Conservation (phyloP, 1,140 invertebrate species). For the Dreissena rostriformis region DNA sequence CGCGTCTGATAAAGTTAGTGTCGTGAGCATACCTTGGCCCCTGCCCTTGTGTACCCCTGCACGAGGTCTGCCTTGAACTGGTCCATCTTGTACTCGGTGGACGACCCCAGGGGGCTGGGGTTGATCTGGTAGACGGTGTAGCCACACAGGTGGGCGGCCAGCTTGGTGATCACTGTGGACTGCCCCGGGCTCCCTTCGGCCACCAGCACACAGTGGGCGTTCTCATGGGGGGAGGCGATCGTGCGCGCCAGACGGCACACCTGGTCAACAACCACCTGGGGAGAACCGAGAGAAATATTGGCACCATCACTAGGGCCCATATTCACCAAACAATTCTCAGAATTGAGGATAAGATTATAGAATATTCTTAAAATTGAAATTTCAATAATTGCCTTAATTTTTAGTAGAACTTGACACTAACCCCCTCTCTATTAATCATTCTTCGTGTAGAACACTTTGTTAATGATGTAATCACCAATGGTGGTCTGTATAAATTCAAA, state of each 20-base stretch:
- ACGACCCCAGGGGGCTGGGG: conserved; percentile 62
- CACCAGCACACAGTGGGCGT: conserved; percentile 76
- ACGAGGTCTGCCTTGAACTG: conserved; percentile 79
- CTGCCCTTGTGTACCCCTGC: conserved; percentile 76
- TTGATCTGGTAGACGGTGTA: conserved; percentile 77
- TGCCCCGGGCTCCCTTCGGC: conserved; percentile 78
- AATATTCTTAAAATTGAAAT: no score
- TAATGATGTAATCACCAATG: no score
- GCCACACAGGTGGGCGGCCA: conserved; percentile 78
- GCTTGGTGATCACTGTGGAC: conserved; percentile 72
- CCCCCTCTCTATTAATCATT: no score
- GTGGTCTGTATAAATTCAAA: no score
- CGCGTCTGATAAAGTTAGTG: no score
- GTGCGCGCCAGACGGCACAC: conserved; percentile 77
- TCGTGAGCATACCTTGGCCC: conserved; percentile 72
- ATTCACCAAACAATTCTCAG: no score
- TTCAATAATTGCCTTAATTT: no score
- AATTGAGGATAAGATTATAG: no score
- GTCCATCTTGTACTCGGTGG: conserved; percentile 72
- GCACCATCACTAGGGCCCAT: neutral
- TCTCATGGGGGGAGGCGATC: conserved; percentile 79
- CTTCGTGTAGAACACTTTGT: no score
- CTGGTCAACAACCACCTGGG: conserved; percentile 76
- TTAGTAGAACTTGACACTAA: no score
- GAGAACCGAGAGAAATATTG: neutral